phyloP scores from a whole-genome alignment of 35 echinoderm and acorn worm genomes.

The Nesometra sesokonis region DNA sequence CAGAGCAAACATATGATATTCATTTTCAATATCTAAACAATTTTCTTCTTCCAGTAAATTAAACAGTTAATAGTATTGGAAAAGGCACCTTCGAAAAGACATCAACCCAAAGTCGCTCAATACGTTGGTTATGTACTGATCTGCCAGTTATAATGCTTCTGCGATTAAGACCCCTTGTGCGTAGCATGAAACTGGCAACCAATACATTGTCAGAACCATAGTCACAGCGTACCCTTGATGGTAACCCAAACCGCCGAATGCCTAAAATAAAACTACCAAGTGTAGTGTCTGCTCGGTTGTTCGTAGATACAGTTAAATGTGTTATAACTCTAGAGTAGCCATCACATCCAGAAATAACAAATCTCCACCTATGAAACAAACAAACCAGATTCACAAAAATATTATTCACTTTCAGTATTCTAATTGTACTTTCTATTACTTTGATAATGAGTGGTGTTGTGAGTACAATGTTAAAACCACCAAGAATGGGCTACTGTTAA shows the following conservation, averaged over 20 bases:
- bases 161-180: not conserved
- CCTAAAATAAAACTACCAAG: not conserved
- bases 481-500: no score
- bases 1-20: not conserved
- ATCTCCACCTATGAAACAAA: no score
- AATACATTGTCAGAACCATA: not conserved
- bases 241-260: constrained; percentile 2
- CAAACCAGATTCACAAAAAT: no score
- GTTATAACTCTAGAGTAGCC: constrained; percentile 12
- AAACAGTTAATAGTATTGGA: not conserved
- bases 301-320: constrained; percentile 13
- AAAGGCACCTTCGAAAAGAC: not conserved
- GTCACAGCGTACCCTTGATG: not conserved
- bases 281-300: constrained; percentile 25
- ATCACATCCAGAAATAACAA: constrained; percentile 27
- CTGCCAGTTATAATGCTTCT: not conserved
- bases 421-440: no score
- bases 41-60: not conserved
- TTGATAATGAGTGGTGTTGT: no score
- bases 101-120: constrained; percentile 13
- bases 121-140: constrained; percentile 10
- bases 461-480: no score
- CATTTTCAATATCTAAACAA: not conserved
- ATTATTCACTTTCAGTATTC: no score
- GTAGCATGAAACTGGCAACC: not conserved